Evolutionary conservation across 1,140 invertebrate genomes (phyloP).

Genomic region (Trinorchestia longiramus): DNA sequence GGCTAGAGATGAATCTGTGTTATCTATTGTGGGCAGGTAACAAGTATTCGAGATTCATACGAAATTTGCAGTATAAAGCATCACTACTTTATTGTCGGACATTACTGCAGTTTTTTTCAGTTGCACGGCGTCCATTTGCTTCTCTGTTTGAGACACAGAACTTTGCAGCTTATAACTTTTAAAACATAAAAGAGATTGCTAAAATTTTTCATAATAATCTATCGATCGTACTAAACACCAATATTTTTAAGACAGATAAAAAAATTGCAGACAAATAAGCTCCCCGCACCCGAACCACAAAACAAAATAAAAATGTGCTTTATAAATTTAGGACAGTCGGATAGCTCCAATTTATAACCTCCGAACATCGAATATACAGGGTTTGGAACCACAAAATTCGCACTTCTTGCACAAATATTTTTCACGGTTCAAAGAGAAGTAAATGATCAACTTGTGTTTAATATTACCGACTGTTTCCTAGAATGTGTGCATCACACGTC

Average conservation of each 20-base stretch:
- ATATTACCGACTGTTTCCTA: not conserved
- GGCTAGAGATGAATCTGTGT: no score
- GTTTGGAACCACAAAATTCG: not conserved
- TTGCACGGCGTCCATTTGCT: no score
- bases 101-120: no score
- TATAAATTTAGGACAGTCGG: not conserved
- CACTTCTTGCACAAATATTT: not conserved
- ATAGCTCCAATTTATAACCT: not conserved
- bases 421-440: not conserved
- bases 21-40: no score
- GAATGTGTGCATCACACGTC: not conserved
- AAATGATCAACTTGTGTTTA: not conserved
- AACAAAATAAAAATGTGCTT: not conserved
- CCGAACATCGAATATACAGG: not conserved
- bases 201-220: no score
- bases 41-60: no score
- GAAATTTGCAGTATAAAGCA: no score
- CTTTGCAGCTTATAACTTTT: no score
- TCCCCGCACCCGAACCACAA: not conserved
- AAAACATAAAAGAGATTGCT: no score
- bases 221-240: no score
- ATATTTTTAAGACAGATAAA: not conserved
- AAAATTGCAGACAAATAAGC: not conserved
- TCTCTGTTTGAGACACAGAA: no score
- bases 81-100: no score